Evolutionary conservation across 2,888 invertebrate genomes (phyloP), one percentile per base, ranked within the genome.

Genomic region (Tenthredo scrophulariae): DNA sequence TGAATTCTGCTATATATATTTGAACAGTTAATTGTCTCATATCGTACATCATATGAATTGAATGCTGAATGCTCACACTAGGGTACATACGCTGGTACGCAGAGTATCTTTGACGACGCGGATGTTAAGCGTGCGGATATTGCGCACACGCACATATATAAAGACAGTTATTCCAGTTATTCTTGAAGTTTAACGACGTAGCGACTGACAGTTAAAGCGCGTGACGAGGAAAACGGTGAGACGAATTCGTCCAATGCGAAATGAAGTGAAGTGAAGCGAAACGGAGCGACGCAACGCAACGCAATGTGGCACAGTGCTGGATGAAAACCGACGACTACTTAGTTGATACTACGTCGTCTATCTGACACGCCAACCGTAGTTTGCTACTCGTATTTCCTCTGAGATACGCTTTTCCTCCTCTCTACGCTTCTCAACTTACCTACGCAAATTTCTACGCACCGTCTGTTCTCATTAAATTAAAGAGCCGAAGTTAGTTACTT

Each of bases 391-490:
- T 75, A 26, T 15, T 33, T n/a, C 37, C 7, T 18, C 40, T 6
- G 6, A 67, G 54, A 54, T n/a, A n/a, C n/a, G 22, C 62, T 62
- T 26, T 10, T 22, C 10, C 62, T 62, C 26, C 10, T 62, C 62
- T 62, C 26, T 26, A 2, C 62, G 26, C 54, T 54, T n/a, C 10
- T 22, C 62, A 26, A 62, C 26, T 62, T 62, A 43, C n/a, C 50
- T 33, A 77, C 77, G 54, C n/a, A 54, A 77, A 54, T 77, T 77
- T 77, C 50, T 22, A 40, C 67, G 50, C 77, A 50, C 54, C 50
- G 77, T 77, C 77, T 77, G 77, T 77, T 77, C 77, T 54, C 29
- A 77, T 54, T 54, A 77, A 77, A 50, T 77, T 50, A 33, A 77
- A 54, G 77, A 29, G 77, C 46, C 46, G 9, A 54, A 77, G 77